Conservation (phyloP, 2,888 invertebrate genomes). For the Ennomos erosarius region DNA sequence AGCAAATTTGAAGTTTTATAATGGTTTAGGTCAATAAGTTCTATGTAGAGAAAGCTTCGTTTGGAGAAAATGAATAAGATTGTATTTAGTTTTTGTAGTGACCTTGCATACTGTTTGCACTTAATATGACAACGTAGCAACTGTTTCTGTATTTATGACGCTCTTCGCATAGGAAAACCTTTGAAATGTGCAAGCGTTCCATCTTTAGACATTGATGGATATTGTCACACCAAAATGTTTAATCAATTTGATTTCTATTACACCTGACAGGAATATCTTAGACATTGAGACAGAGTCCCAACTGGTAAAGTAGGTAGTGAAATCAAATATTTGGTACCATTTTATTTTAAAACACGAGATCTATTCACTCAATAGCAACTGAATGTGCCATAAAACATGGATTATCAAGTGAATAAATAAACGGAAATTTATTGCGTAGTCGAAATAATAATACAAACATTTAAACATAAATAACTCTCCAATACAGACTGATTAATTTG, state of each 20-base stretch:
- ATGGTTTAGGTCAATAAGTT: too few species aligned
- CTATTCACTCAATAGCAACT: constrained; percentile 1
- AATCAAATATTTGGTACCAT: neutral
- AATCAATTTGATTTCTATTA: constrained; percentile 7
- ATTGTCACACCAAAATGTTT: constrained; percentile 12
- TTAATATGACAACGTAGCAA: constrained; percentile 50
- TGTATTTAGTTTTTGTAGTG: too few species aligned
- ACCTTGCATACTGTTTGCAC: too few species aligned
- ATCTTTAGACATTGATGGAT: constrained; percentile 17
- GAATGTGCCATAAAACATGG: constrained; percentile 9
- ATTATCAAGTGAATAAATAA: constrained; percentile 24
- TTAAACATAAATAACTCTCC: constrained; percentile 48
- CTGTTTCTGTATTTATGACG: constrained; percentile 42
- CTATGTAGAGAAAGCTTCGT: too few species aligned
- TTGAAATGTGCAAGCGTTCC: constrained; percentile 34
- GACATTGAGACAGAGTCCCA: neutral
- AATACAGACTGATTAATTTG: constrained; percentile 49
- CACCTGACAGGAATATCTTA: constrained; percentile 16
- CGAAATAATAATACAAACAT: constrained; percentile 45
- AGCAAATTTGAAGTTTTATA: too few species aligned
- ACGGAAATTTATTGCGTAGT: constrained; percentile 28
- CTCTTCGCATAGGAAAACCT: constrained; percentile 8
- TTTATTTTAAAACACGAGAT: neutral
- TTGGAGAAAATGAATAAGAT: too few species aligned
- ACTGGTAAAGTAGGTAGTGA: neutral